These are phyloP conservation scores for Tupaia chinensis DNA, from an alignment of 2,113 vertebrate genomes.

Conservation along the genomic window DNA sequence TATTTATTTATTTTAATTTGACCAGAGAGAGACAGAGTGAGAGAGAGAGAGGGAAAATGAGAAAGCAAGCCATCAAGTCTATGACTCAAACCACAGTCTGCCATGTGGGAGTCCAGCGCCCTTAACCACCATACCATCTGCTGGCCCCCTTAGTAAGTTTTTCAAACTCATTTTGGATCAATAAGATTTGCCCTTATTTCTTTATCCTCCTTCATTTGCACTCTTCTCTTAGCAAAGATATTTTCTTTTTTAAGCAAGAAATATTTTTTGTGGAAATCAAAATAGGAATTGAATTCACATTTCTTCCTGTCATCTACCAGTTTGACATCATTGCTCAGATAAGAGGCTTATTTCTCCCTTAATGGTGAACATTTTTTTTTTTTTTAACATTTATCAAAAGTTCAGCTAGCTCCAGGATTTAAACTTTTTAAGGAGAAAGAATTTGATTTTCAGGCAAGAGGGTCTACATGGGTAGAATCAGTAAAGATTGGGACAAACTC, in stretches of 20 bases:
- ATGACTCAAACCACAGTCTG: too few species aligned
- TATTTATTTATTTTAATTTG: too few species aligned
- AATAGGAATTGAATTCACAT: background rate
- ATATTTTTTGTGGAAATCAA: background rate
- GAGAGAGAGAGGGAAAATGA: too few species aligned
- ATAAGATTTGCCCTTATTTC: background rate
- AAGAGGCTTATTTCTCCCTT: background rate
- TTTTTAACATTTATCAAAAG: background rate
- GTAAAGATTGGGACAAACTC: background rate
- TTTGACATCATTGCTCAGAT: background rate
- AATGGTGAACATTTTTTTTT: background rate
- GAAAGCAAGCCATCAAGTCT: too few species aligned
- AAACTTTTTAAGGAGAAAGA: background rate
- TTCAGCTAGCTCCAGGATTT: background rate
- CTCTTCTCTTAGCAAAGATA: background rate
- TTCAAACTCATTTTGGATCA: slow-evolving; percentile 23
- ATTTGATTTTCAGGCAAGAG: too few species aligned
- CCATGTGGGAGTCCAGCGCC: too few species aligned
- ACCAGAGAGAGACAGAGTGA: too few species aligned
- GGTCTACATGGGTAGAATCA: background rate
- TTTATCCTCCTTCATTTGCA: background rate
- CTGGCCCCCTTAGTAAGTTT: background rate
- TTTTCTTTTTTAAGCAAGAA: slow-evolving; percentile 8
- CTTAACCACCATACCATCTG: too few species aligned
- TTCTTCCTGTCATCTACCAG: background rate